Base-by-base conservation (phyloP, 2,888 invertebrate genomes). In the Acleris literana region DNA sequence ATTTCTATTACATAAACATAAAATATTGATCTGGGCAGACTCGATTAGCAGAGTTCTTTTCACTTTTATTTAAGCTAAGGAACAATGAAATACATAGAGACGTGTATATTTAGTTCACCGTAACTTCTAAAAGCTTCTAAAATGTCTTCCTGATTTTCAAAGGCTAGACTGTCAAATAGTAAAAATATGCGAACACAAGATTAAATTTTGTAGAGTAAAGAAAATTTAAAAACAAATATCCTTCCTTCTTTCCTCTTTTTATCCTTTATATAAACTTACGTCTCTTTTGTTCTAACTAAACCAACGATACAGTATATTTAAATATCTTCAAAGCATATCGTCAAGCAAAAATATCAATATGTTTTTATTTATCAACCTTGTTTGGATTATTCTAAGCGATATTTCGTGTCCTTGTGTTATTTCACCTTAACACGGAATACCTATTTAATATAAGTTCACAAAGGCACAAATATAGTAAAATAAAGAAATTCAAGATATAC, bases 1-100 rank as follows among this genome's bases (percentile, higher is more conserved):
- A 33, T 22, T 20, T 55, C 49, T 17, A 25, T 57, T 51, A 57
- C 44, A n/a, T 18, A 51, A 43, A 52, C 29, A 59, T 18, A 29
- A 51, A 60, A 64, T 55, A 48, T 59, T 63, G 52, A 55, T 60
- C 39, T 54, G 49, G 16, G 22, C 54, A 44, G 22, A 65, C 29
- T 65, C 49, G 44, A 65, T 65, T 60, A 65, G 49, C 59, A 51
- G 18, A n/a, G 53, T 22, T 49, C 59, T 60, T 54, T 55, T 44
- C 48, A 39, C 64, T 64, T 53, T 43, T 25, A 60, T 65, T 51
- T 18, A 20, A 55, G 25, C 43, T 55, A 55, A 54, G 60, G 44
- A 63, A 55, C 18, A 16, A n/a, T 18, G 33, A 55, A 51, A 65
- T 3, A 16, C 2, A 18, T 60, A 2, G 64, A 65, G 54, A 49